Conservation (phyloP, 2,797 vertebrate genomes). For the Chaetodon trifasciatus region DNA sequence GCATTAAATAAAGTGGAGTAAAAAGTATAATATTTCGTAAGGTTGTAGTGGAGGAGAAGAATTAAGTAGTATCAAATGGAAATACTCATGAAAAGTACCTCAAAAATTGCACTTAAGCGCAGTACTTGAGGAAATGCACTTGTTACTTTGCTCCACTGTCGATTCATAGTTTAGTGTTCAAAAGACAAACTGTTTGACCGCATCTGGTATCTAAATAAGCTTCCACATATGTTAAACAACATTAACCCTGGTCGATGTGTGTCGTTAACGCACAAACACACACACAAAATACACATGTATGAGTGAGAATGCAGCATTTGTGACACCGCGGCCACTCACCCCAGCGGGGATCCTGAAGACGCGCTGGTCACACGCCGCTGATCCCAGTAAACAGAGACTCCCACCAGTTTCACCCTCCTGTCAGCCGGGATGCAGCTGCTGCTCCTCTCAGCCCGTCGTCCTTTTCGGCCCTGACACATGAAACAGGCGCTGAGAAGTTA, state of each 20-base stretch:
- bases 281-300: no score
- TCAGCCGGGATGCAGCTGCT: background rate
- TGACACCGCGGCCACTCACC: constrained; percentile 43
- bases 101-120: background rate
- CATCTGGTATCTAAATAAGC: background rate
- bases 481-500: background rate
- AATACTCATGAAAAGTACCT: background rate
- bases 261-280: no score
- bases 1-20: background rate
- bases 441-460: background rate
- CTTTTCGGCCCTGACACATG: background rate
- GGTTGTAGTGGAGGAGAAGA: background rate
- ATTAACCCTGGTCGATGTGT: no score
- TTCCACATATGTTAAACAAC: background rate
- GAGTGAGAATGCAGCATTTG: no score
- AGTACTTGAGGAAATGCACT: background rate
- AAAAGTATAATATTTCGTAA: background rate
- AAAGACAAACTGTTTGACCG: background rate
- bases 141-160: background rate
- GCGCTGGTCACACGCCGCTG: background rate
- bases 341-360: background rate
- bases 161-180: background rate
- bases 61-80: background rate
- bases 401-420: background rate
- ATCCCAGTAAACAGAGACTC: rapidly evolving